These are phyloP conservation scores for Notamacropus eugenii DNA, from an alignment of 2,797 vertebrate genomes.

Conservation along the genomic window DNA sequence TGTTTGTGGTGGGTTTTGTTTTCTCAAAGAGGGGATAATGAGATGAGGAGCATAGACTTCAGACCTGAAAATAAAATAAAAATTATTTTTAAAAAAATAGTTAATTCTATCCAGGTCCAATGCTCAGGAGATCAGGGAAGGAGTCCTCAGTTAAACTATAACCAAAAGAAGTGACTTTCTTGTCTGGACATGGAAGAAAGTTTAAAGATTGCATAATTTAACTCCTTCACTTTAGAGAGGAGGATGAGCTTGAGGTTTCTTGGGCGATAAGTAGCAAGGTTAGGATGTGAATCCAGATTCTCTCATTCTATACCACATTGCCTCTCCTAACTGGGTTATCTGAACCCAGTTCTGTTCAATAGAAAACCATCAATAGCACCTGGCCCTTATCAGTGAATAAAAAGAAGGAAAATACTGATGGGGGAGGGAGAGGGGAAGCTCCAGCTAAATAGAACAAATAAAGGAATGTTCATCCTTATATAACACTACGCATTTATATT, in stretches of 20 bases:
- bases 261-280: neutral
- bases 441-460: neutral
- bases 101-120: neutral
- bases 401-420: neutral
- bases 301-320: neutral
- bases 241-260: neutral
- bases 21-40: neutral
- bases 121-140: neutral
- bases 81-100: neutral
- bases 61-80: neutral
- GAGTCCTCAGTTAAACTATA: neutral
- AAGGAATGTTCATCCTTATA: neutral
- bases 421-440: neutral
- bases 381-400: neutral
- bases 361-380: neutral
- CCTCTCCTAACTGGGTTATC: neutral
- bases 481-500: neutral
- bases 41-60: neutral
- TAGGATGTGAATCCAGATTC: neutral
- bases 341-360: neutral
- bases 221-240: neutral
- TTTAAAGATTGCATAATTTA: neutral
- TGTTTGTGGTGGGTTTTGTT: neutral
- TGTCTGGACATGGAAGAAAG: neutral
- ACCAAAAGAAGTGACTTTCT: conserved; percentile 1